phyloP scores from a whole-genome alignment of 2,888 invertebrate species.

The Noctuana brunneofusca region DNA sequence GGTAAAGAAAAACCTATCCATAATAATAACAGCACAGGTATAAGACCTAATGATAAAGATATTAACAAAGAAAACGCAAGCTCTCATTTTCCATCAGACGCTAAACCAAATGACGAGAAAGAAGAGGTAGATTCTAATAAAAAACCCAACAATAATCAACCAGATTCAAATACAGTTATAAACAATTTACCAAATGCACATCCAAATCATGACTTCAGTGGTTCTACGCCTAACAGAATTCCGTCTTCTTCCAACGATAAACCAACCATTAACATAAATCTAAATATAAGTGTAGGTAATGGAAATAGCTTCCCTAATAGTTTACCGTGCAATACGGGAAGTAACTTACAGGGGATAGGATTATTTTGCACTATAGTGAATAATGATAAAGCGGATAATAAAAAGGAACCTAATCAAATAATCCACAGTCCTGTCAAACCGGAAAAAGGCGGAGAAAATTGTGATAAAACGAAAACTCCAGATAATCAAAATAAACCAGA shows the following conservation, averaged over 20 bases:
- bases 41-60: background rate
- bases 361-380: background rate
- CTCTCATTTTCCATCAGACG: background rate
- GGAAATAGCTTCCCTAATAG: background rate
- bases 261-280: background rate
- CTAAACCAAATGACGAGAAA: background rate
- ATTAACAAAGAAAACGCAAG: background rate
- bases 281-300: background rate
- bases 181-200: background rate
- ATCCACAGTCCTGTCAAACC: background rate
- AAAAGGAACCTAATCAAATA: background rate
- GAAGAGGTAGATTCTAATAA: too few relatives aligned
- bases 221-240: background rate
- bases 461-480: background rate
- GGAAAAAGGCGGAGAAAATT: background rate
- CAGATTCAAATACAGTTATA: background rate
- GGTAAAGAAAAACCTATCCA: background rate
- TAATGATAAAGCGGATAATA: background rate
- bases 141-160: background rate
- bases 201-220: background rate
- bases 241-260: background rate
- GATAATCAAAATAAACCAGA: too few relatives aligned
- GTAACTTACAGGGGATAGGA: background rate
- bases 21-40: background rate
- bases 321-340: background rate